phyloP scores from a whole-genome alignment of 1,140 invertebrate species.

The Drosophila leontia region DNA sequence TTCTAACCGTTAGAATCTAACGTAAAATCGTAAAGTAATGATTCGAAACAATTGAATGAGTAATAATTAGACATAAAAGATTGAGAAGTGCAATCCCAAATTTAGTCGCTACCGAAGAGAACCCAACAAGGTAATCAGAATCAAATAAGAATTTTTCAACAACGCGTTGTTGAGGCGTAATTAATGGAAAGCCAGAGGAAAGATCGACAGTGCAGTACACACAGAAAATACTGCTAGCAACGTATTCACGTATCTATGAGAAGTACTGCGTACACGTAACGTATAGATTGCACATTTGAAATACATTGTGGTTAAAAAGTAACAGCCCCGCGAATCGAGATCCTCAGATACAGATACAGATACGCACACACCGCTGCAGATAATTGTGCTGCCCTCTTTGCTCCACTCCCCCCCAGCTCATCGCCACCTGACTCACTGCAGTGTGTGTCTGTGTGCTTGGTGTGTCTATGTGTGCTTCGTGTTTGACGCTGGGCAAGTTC shows the following conservation, averaged over 20 bases:
- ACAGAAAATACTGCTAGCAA: conserved; percentile 16
- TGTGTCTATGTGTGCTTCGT: conserved; percentile 46
- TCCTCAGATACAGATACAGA: conserved; percentile 58
- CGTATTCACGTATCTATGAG: conserved; percentile 13
- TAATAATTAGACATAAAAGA: not conserved
- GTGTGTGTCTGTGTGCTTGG: conserved; percentile 19
- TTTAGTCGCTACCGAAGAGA: not conserved
- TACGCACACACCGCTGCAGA: conserved; percentile 57
- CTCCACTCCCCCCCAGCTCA: not conserved
- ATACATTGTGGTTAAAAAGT: conserved; percentile 83
- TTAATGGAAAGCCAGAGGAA: conserved; percentile 56
- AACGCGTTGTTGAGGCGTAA: conserved; percentile 53
- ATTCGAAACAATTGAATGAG: not conserved
- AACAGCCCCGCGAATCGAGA: conserved; percentile 55
- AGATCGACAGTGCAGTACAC: conserved; percentile 54
- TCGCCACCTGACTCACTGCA: conserved; percentile 23
- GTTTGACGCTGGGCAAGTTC: conserved; percentile 76
- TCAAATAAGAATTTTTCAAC: conserved; percentile 5
- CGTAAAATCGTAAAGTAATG: not conserved
- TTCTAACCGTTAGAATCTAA: no score
- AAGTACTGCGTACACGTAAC: conserved; percentile 14
- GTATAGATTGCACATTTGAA: conserved; percentile 82
- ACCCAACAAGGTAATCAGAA: not conserved
- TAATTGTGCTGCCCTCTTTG: conserved; percentile 53
- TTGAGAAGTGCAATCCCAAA: not conserved